Conservation (phyloP, 2,797 vertebrate species). For the Halcyon smyrnensis region DNA sequence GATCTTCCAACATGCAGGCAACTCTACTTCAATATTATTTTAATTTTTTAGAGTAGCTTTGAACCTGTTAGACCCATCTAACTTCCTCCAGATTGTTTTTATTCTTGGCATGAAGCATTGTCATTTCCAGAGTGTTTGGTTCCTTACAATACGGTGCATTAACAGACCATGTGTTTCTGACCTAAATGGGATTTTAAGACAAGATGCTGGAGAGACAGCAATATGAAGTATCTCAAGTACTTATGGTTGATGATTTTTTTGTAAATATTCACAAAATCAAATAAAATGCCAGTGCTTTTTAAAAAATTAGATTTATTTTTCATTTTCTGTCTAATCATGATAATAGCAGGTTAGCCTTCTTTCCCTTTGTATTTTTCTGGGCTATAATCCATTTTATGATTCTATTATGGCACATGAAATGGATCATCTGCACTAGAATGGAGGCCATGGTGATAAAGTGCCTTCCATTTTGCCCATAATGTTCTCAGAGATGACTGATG, state of each 20-base stretch:
- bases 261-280: neutral
- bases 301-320: neutral
- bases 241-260: neutral
- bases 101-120: neutral
- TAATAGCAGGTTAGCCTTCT: neutral
- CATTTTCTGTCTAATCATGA: neutral
- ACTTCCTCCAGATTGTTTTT: neutral
- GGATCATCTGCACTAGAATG: neutral
- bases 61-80: neutral
- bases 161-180: neutral
- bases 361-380: neutral
- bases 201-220: neutral
- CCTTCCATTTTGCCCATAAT: neutral
- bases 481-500: conserved; percentile 1
- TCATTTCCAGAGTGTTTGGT: neutral
- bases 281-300: accelerated
- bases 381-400: neutral
- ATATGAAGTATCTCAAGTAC: neutral
- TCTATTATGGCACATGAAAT: neutral
- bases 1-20: neutral
- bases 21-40: neutral
- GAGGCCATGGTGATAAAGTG: neutral
- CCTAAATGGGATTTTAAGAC: neutral
- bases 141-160: neutral
- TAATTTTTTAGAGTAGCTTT: neutral